Evolutionary conservation across 2,888 invertebrate species (phyloP).

Genomic region (Crematogaster levior): DNA sequence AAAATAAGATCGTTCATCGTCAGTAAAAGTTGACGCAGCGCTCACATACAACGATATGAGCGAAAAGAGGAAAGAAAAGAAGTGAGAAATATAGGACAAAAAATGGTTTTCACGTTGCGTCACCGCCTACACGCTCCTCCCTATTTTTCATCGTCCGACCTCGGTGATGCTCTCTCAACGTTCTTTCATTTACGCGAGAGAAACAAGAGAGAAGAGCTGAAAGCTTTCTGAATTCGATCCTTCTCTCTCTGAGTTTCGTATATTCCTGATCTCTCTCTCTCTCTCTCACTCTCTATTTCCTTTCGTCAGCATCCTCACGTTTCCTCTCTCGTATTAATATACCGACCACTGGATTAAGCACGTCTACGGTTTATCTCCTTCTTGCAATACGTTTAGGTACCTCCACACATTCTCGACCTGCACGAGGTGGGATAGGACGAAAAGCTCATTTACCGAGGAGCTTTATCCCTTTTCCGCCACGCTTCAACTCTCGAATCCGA

Average conservation of each 20-base stretch:
- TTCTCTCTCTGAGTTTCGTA: background rate
- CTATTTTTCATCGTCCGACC: constrained; percentile 71
- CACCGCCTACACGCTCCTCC: constrained; percentile 34
- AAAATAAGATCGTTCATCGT: constrained; percentile 67
- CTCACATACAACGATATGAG: constrained; percentile 12
- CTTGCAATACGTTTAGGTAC: constrained; percentile 43
- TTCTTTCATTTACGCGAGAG: constrained; percentile 41
- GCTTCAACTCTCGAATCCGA: constrained; percentile 22
- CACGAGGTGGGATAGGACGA: background rate
- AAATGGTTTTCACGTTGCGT: constrained; percentile 59
- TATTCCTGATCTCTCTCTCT: constrained; percentile 1
- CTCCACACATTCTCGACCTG: background rate
- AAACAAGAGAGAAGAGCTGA: constrained; percentile 29
- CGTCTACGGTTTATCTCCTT: constrained; percentile 48
- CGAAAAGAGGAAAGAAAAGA: constrained; percentile 43
- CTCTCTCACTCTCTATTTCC: constrained; percentile 21
- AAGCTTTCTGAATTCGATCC: constrained; percentile 40
- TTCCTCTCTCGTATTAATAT: constrained; percentile 39
- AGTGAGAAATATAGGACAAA: constrained; percentile 59
- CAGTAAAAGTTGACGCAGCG: constrained; percentile 57
- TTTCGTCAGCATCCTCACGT: constrained; percentile 37
- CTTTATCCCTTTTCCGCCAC: constrained; percentile 19
- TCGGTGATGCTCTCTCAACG: constrained; percentile 4
- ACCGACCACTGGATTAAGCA: constrained; percentile 48
- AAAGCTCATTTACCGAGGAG: constrained; percentile 42